A percentile compares a stretch with the other conserved stretches of the same genome.
Evolutionary conservation across 2,888 invertebrate genomes (phyloP).

Genomic region (Drosophila atripex): DNA sequence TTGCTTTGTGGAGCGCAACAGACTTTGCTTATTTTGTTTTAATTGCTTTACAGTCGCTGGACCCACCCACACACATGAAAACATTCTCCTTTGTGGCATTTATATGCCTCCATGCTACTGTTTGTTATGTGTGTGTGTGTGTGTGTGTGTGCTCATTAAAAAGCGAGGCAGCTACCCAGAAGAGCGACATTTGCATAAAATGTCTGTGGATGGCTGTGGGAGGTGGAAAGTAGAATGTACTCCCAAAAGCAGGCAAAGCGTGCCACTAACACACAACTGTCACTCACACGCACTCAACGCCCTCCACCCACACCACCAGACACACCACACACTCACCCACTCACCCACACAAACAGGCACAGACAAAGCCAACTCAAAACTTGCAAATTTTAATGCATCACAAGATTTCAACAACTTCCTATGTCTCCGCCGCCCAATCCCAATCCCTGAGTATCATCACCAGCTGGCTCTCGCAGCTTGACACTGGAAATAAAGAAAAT

Average conservation of each 20-base stretch:
- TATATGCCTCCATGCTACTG: conserved; percentile 21
- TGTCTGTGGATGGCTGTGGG: conserved; percentile 23
- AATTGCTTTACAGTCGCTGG: conserved; percentile 64
- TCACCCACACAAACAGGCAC: conserved; percentile 7
- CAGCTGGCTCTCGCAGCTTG: conserved; percentile 48
- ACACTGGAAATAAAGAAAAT: conserved; percentile 41
- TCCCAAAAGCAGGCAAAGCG: conserved; percentile 67
- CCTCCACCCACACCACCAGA: conserved; percentile 15
- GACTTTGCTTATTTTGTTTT: conserved; percentile 65
- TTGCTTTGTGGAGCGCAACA: conserved; percentile 47
- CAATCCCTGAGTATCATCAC: conserved; percentile 46
- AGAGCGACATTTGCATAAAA: conserved; percentile 74
- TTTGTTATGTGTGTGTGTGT: conserved; percentile 14
- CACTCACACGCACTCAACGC: conserved; percentile 49
- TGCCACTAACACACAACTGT: conserved; percentile 78
- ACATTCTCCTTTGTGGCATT: conserved; percentile 23
- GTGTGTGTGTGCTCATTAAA: conserved; percentile 68
- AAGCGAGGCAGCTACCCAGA: conserved; percentile 73
- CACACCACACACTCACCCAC: conserved; percentile 1
- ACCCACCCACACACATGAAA: conserved; percentile 11
- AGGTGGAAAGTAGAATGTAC: conserved; percentile 5
- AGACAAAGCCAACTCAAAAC: conserved; percentile 74
- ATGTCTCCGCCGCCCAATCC: conserved; percentile 23
- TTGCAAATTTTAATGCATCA: conserved; percentile 78
- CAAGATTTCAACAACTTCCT: conserved; percentile 66